These are phyloP conservation scores for Hirtodrosophila trivittata DNA, from an alignment of 2,888 invertebrate species.

Conservation along the genomic window DNA sequence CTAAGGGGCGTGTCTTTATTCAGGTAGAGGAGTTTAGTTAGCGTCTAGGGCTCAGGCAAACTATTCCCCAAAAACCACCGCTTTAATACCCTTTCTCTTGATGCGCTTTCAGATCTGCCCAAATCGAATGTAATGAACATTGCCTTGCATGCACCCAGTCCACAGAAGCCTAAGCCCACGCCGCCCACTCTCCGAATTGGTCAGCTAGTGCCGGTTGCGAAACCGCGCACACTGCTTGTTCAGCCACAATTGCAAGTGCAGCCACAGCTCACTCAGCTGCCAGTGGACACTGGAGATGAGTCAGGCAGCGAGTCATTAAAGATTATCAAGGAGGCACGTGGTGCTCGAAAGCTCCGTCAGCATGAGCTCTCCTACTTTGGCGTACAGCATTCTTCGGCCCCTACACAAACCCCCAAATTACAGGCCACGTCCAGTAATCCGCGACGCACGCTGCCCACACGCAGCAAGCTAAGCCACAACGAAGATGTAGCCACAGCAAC, in stretches of 20 bases:
- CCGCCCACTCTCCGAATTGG: constrained; percentile 66
- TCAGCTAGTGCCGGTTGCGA: constrained; percentile 78
- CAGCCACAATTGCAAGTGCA: constrained; percentile 51
- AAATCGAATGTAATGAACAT: constrained; percentile 83
- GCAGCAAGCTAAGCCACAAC: constrained; percentile 50
- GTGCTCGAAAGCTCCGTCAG: constrained; percentile 85
- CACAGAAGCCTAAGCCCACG: constrained; percentile 65
- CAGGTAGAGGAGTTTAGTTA: constrained; percentile 69
- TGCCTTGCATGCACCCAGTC: constrained; percentile 80
- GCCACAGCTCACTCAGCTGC: constrained; percentile 9
- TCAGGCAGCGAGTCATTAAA: constrained; percentile 74
- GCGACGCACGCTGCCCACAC: constrained; percentile 68
- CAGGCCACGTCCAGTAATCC: constrained; percentile 36
- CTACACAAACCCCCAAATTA: constrained; percentile 29
- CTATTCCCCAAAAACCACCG: neutral
- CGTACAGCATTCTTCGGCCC: constrained; percentile 66
- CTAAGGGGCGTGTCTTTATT: constrained; percentile 2
- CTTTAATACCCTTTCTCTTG: neutral
- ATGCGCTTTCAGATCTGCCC: constrained; percentile 75
- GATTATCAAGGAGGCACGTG: constrained; percentile 82
- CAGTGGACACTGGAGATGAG: constrained; percentile 53
- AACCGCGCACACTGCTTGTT: constrained; percentile 75
- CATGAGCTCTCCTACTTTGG: constrained; percentile 87
- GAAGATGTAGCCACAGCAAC: constrained; percentile 43
- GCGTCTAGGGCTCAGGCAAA: constrained; percentile 46